Evolutionary conservation across 1,140 invertebrate genomes (phyloP), one percentile per base, ranked within the genome.

Genomic region (Acromyrmex charruanus): DNA sequence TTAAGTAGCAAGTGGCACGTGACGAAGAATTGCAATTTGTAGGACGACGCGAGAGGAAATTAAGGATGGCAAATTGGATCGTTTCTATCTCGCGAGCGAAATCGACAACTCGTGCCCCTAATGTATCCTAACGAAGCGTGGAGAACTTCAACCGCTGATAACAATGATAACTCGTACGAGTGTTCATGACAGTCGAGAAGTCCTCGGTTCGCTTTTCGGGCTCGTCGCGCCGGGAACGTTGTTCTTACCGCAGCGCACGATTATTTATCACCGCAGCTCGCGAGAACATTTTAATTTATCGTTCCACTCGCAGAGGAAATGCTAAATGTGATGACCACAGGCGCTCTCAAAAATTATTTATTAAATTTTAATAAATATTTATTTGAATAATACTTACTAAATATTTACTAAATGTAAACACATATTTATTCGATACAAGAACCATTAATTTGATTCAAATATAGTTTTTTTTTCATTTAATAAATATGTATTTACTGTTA

Each of bases 251-350:
- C 77, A 31, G 75, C 7, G 18, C 25, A 4, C 80, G 25, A 35
- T 84, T 84, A 75, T 84, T 84, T 84, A 84, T 84, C 69, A 44
- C 55, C 69, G 55, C 28, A 10, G 58, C n/a, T 39, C 44, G 55
- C 80, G 39, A 61, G 65, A 80, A 49, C 31, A 53, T 44, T 44
- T 44, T 84, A 74, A 84, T 84, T 84, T 84, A 84, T 84, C 69
- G 80, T 72, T 7, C 77, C 16, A 44, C n/a, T 44, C n/a, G 28
- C 55, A 5, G 9, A 68, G 53, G 39, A 31, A 59, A 72, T 53
- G 39, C 39, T 21, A 59, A 49, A 7, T 35, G 39, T 35, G 51
- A 4, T 18, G 63, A 39, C 63, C 35, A 25, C 25, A 1, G 39
- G 35, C 21, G 66, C 25, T 51, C 55, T 10, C 1, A 44, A 44